phyloP scores from a whole-genome alignment of 2,888 invertebrate species.

The Standfussiana lucernea region DNA sequence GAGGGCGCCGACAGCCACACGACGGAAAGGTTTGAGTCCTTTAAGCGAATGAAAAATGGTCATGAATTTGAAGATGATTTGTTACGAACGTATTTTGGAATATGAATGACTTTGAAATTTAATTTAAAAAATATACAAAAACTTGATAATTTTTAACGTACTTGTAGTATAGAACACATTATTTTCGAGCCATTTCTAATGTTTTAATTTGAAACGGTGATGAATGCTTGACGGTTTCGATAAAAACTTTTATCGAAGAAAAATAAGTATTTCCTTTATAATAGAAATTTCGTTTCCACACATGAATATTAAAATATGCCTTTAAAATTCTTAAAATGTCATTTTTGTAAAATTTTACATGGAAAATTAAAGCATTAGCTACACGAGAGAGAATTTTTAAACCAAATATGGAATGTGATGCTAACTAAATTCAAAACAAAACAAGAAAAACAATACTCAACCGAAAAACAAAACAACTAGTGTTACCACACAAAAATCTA shows the following conservation, averaged over 20 bases:
- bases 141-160: not conserved
- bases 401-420: not conserved
- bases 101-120: not conserved
- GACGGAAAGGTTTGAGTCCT: slow-evolving; percentile 10
- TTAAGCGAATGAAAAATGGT: not conserved
- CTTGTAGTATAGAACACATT: not conserved
- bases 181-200: not conserved
- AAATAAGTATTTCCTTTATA: not conserved
- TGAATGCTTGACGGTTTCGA: not conserved
- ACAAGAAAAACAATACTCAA: not conserved
- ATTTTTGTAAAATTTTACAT: not conserved
- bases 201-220: not conserved
- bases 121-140: not conserved
- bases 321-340: not conserved
- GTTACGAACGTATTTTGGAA: not conserved
- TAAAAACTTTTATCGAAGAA: not conserved
- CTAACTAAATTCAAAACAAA: slow-evolving; percentile 11
- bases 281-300: not conserved
- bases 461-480: slow-evolving; percentile 39
- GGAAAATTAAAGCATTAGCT: slow-evolving; percentile 12
- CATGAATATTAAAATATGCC: not conserved
- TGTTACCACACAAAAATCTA: slow-evolving; percentile 38
- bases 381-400: slow-evolving; percentile 22
- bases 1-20: slow-evolving; percentile 40
- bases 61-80: slow-evolving; percentile 14